These are phyloP conservation scores for Stomatorhinus ivindoensis DNA, from an alignment of 2,113 vertebrate species.

Conservation along the genomic window DNA sequence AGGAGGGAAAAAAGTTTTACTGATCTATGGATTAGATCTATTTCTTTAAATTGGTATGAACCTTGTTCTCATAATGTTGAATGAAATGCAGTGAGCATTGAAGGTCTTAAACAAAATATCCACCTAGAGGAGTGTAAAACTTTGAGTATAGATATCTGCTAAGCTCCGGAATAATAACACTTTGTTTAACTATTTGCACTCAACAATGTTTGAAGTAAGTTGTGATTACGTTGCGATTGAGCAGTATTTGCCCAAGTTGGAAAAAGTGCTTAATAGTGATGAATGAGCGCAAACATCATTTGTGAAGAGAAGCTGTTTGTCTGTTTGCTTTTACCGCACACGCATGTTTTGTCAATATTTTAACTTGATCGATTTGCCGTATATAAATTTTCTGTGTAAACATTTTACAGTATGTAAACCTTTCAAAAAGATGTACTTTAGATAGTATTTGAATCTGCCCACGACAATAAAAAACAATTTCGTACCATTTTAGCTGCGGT, in stretches of 20 bases:
- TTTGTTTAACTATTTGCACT: not conserved
- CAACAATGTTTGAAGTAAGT: not conserved
- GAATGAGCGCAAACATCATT: not conserved
- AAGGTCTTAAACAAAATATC: not conserved
- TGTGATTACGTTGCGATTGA: not conserved
- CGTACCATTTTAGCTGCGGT: conserved; percentile 27
- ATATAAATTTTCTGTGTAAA: not conserved
- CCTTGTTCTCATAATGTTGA: not conserved
- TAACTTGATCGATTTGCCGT: not conserved
- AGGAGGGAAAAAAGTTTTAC: not conserved
- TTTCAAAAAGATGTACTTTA: not conserved
- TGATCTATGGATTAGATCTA: not conserved
- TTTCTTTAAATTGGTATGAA: not conserved
- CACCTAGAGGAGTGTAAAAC: not conserved
- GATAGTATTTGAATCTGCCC: conserved; percentile 40
- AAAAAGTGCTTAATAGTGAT: not conserved
- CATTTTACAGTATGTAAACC: not conserved
- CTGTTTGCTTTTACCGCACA: not conserved
- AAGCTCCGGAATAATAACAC: not conserved
- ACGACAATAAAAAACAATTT: conserved; percentile 36
- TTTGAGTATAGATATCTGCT: not conserved
- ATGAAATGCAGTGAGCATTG: not conserved
- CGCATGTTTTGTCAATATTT: not conserved
- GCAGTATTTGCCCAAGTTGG: not conserved
- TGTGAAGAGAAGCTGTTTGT: not conserved